Evolutionary conservation across 2,797 vertebrate species (phyloP), one percentile per base, ranked within the genome.

Genomic region (Hapalemur alaotrensis): DNA sequence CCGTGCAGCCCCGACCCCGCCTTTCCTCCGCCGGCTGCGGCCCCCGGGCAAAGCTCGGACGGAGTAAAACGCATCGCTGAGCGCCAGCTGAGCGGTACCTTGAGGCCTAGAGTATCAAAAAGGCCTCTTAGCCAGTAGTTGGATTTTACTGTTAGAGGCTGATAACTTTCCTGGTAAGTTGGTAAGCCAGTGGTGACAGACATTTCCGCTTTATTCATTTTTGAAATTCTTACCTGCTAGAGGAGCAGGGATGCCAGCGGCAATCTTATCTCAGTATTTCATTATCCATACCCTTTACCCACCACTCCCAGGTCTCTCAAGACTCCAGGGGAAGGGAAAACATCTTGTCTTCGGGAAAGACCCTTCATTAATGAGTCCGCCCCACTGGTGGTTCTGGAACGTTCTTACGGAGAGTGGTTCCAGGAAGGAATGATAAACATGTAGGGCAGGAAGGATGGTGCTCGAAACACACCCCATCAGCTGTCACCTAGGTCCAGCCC

Each of bases 181-280:
- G 82, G 65, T 52, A 69, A 46, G 25, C 43, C 41, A 35, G n/a
- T 17, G 10, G 43, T 41, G 35, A 38, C 2, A 12, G 32, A 43
- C n/a, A 32, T 83, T 93, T 57, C 22, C 12, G 73, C 28, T 84
- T 87, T 50, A 17, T 95, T 95, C 46, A 20, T 23, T 78, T 86
- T 52, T 46, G 43, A 46, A 46, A 46, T 46, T 46, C 43, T 43
- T 46, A 10, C 10, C 43, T 46, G 4, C 38, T 75, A 38, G 18
- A 23, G 76, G 41, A 63, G 6, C 63, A 73, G 52, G 63, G 28
- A 46, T 48, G 23, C 43, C 28, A 10, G 1, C 7, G 7, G 30
- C 14, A 59, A 88, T 3, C 4, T 14, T 28, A 41, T 61, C 28
- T 76, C 25, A 32, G 25, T 50, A 25, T n/a, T 46, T 69, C 50